Base-by-base conservation (phyloP, 2,888 invertebrate species). In the Melipona beecheii region DNA sequence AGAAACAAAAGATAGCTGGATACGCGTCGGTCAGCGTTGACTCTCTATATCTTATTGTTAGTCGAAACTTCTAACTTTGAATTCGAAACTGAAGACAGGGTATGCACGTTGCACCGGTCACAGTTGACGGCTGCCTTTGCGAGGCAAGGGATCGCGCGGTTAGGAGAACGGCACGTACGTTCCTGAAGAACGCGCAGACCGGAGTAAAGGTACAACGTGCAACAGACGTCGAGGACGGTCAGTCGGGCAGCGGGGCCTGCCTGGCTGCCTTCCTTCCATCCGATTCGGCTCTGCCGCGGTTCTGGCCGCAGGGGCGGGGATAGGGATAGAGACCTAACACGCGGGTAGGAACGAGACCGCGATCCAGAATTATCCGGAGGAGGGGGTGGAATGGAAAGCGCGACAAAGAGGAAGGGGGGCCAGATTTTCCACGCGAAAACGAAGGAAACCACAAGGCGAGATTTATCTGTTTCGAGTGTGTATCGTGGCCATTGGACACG, bases 141-240 rank as follows among this genome's bases (percentile, higher is more conserved):
- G 72, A 80, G 78, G 77, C 85, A 43, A 43, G 78, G 82, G 79
- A 70, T 87, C 87, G 84, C 87, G 86, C 77, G 73, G 76, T 82
- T 66, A 84, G 84, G 54, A 85, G 87, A 86, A 86, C 86, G 86
- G 83, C 88, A 90, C 89, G 89, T 91, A 91, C 91, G 93, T 91
- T 92, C 92, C 90, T 90, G 91, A 90, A 91, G 93, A 93, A 93
- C 92, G 93, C 93, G 91, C 92, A 92, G 92, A 92, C 91, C 93
- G 92, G 91, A 93, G 93, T 93, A 93, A 91, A 93, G 91, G 91
- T 92, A 88, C 88, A 24, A 43, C 43, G 56, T 56, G n/a, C n/a
- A 91, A 80, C 86, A 81, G 84, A 84, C 82, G 77, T 70, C 89
- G 89, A 88, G 92, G 90, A 92, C 90, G 93, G 92, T 92, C 91